A percentile compares a stretch with the other conserved stretches of the same genome.
These are phyloP conservation scores for Ceramica pisi DNA, from an alignment of 2,888 invertebrate genomes.

Conservation along the genomic window DNA sequence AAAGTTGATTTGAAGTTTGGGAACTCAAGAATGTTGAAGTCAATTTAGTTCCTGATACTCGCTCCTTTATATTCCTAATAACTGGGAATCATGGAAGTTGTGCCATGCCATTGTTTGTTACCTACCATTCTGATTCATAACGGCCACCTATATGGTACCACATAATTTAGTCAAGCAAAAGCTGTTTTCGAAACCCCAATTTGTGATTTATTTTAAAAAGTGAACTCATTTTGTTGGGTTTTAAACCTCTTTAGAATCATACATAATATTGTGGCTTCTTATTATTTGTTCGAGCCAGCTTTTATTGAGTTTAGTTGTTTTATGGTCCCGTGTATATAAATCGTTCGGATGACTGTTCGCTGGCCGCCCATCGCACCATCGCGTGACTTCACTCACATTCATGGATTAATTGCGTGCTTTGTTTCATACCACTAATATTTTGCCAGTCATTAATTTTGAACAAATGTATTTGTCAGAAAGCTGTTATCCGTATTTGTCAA, in stretches of 20 bases:
- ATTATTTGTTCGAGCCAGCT: slow-evolving; percentile 24
- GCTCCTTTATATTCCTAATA: slow-evolving; percentile 40
- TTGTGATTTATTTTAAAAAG: slow-evolving; percentile 44
- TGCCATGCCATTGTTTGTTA: slow-evolving; percentile 40
- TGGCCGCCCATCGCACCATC: slow-evolving; percentile 27
- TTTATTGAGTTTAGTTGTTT: slow-evolving; percentile 36
- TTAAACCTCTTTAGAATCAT: slow-evolving; percentile 9
- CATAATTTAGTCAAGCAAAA: slow-evolving; percentile 43
- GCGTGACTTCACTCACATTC: slow-evolving; percentile 54
- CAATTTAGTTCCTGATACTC: slow-evolving; percentile 53
- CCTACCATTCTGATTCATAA: slow-evolving; percentile 40
- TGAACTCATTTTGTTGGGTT: slow-evolving; percentile 28
- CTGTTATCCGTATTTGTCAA: slow-evolving; percentile 38
- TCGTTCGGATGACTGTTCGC: slow-evolving; percentile 42
- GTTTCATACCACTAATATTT: slow-evolving; percentile 50
- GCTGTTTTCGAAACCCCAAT: slow-evolving; percentile 31
- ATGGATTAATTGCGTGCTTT: slow-evolving; percentile 58
- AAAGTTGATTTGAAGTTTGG: slow-evolving; percentile 57
- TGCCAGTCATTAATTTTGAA: slow-evolving; percentile 55
- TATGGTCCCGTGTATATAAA: slow-evolving; percentile 27
- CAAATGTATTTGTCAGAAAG: slow-evolving; percentile 46
- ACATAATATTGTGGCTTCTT: slow-evolving; percentile 25
- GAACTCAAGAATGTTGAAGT: slow-evolving; percentile 55
- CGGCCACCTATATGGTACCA: slow-evolving; percentile 22
- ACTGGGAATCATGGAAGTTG: slow-evolving; percentile 38